phyloP scores from a whole-genome alignment of 2,113 vertebrate species.

The Ameiurus melas region DNA sequence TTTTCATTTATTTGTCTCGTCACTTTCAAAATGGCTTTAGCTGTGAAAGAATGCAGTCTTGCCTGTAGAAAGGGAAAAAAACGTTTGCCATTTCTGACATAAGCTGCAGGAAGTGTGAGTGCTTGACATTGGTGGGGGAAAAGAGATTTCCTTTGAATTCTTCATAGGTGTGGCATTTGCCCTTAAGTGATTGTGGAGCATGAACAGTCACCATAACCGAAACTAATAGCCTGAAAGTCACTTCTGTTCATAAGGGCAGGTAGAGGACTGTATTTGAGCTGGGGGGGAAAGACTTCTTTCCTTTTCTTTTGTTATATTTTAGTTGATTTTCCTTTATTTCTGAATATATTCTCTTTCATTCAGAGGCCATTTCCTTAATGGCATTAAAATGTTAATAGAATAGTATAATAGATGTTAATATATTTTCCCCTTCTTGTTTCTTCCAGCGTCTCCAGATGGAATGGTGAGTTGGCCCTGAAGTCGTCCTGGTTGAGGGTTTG shows the following conservation, averaged over 20 bases:
- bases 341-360: neutral
- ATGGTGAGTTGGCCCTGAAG: conserved; percentile 80
- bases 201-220: neutral
- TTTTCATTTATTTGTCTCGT: neutral
- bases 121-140: neutral
- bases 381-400: neutral
- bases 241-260: neutral
- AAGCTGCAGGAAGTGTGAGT: neutral
- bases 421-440: conserved; percentile 17
- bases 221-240: conserved; percentile 7
- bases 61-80: conserved; percentile 42
- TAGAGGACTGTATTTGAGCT: neutral
- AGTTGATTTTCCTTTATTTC: neutral
- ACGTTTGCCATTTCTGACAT: neutral
- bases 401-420: neutral
- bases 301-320: neutral
- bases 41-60: conserved; percentile 47
- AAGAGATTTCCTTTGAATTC: conserved; percentile 30
- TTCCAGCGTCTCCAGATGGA: conserved; percentile 83
- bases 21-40: neutral
- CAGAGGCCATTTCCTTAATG: neutral
- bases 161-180: conserved; percentile 26
- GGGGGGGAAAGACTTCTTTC: neutral
- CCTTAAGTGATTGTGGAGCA: neutral
- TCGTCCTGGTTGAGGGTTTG: conserved; percentile 21